Evolutionary conservation across 1,140 invertebrate species (phyloP), one percentile per base, ranked within the genome.

Genomic region (Berghia stephanieae): DNA sequence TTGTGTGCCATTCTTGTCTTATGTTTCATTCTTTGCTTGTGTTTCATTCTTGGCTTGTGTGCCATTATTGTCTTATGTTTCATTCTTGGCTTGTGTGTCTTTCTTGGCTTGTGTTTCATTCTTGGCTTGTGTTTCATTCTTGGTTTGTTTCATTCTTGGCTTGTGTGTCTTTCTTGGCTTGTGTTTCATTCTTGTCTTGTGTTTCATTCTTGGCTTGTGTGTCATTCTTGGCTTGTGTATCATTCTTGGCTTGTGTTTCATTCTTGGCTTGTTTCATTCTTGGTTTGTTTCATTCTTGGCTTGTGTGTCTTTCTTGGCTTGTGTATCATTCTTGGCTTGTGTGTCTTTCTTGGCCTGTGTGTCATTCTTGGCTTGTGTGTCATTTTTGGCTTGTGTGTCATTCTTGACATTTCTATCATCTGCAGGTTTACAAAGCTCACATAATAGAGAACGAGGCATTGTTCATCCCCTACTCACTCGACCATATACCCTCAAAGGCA

Each of bases 391-490:
- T n/a, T n/a, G n/a, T n/a, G n/a, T n/a, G n/a, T n/a, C n/a, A n/a
- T n/a, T n/a, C n/a, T n/a, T n/a, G n/a, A n/a, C n/a, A n/a, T n/a
- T n/a, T n/a, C n/a, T n/a, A n/a, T n/a, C n/a, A n/a, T n/a, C n/a
- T n/a, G n/a, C 13, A 46, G 70, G 70, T 72, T 2, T 72, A 72
- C 24, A 24, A 72, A 38, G 70, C 70, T 18, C 70, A 72, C 42
- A 52, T 72, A 1, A 72, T 72, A 18, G 70, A 72, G 27, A 43
- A 72, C 49, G 70, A 72, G 27, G 70, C 70, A 16, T 49, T 72
- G 21, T 72, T 72, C 40, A 31, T 72, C 38, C 70, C 70, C 2
- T 38, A 38, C 6, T 44, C 34, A 18, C 31, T 55, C 10, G 36
- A 10, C 1, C 44, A 36, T 43, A 52, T 72, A 34, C 70, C 70